Evolutionary conservation across 2,113 vertebrate genomes (phyloP).

Genomic region (Nycticryphes semicollaris): DNA sequence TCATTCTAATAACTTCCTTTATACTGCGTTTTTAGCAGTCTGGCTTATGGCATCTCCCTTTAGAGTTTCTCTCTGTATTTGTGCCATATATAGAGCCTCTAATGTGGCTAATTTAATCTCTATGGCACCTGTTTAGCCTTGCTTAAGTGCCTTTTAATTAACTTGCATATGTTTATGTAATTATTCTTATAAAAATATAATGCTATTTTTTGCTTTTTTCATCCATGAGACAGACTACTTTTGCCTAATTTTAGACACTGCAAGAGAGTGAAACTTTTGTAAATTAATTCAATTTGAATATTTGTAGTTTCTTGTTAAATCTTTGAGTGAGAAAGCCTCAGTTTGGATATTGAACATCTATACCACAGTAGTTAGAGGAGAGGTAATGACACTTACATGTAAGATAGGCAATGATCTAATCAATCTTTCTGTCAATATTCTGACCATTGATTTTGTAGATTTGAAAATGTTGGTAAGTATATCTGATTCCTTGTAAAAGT

Average conservation of each 20-base stretch:
- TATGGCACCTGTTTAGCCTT: background rate
- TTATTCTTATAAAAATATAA: background rate
- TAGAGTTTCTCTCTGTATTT: background rate
- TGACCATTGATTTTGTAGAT: background rate
- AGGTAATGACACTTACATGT: background rate
- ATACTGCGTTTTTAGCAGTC: background rate
- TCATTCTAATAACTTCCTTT: background rate
- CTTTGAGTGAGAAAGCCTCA: background rate
- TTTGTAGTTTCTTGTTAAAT: background rate
- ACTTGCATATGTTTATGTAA: background rate
- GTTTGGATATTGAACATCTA: background rate
- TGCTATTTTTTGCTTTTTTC: background rate
- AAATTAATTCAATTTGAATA: background rate
- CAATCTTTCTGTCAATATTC: background rate
- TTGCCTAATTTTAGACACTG: background rate
- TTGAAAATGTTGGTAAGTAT: background rate
- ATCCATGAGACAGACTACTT: background rate
- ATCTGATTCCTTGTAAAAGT: background rate
- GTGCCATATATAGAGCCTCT: background rate
- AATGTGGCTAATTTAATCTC: background rate
- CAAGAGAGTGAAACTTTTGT: background rate
- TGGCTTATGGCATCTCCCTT: background rate
- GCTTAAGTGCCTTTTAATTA: background rate
- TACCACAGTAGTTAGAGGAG: background rate
- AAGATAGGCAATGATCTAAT: background rate